phyloP scores from a whole-genome alignment of 2,888 invertebrate genomes.

The Zygothrica quintamaculata region DNA sequence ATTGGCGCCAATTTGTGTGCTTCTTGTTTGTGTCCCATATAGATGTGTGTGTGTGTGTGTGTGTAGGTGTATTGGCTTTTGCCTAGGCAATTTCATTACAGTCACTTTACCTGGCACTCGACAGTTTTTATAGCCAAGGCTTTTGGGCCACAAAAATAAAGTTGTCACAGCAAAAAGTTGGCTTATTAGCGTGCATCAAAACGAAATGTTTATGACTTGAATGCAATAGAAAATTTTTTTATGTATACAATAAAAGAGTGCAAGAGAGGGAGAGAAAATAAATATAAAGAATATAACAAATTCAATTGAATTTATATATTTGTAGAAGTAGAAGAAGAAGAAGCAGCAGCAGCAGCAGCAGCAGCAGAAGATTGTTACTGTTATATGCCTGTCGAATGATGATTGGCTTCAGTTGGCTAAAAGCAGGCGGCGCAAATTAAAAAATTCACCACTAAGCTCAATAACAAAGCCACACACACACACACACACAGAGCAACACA shows the following conservation, averaged over 20 bases:
- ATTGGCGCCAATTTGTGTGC: slow-evolving; percentile 47
- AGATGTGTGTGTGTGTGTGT: slow-evolving; percentile 1
- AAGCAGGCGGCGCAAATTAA: slow-evolving; percentile 50
- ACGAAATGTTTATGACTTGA: slow-evolving; percentile 40
- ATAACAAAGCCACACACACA: slow-evolving; percentile 60
- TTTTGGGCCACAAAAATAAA: slow-evolving; percentile 1
- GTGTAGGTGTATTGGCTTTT: slow-evolving; percentile 7
- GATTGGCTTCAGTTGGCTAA: slow-evolving; percentile 64
- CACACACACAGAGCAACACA: slow-evolving; percentile 52
- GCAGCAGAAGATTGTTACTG: slow-evolving; percentile 65
- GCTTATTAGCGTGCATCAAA: slow-evolving; percentile 44
- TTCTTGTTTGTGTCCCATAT: too few relatives aligned
- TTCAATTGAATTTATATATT: slow-evolving; percentile 62
- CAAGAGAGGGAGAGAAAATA: slow-evolving; percentile 7
- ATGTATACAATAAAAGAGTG: slow-evolving; percentile 45
- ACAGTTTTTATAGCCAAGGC: slow-evolving; percentile 16
- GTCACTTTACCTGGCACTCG: slow-evolving; percentile 39
- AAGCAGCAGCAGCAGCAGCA: slow-evolving; percentile 33
- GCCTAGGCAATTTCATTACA: slow-evolving; percentile 57
- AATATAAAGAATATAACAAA: slow-evolving; percentile 39
- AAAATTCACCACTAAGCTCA: slow-evolving; percentile 67
- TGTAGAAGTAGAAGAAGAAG: slow-evolving; percentile 22
- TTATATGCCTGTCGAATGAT: slow-evolving; percentile 60
- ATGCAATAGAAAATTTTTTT: slow-evolving; percentile 16
- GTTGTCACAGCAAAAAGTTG: slow-evolving; percentile 12